Evolutionary conservation across 2,888 invertebrate species (phyloP), one percentile per base, ranked within the genome.

Genomic region (Graphium colonna): DNA sequence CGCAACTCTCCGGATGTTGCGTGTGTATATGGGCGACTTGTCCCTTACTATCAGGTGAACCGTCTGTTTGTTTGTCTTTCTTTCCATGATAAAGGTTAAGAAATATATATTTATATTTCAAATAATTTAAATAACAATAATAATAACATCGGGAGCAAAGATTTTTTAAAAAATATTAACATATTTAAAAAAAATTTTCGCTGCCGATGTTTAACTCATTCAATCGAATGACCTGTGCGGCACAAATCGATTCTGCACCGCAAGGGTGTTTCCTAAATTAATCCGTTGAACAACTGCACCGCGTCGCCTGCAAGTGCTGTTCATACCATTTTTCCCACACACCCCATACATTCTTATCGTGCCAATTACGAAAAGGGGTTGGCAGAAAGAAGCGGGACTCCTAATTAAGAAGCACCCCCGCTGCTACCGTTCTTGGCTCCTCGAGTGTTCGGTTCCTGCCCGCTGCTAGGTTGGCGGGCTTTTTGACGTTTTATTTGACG

Each of bases 291-390:
- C 28, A 8, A 4, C 8, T 8, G 4, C 28, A 4, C 28, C 28
- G n/a, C 33, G 33, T 33, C 33, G 33, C 3, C 77, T 75, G 81
- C 82, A 84, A 86, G 70, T 82, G 84, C 69, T 71, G 65, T 59
- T 18, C 55, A 58, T 57, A 50, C 52, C 59, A 59, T 69, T 69
- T 68, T 86, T 88, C 86, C 79, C 87, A 85, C 80, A 83, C 79
- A 61, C 81, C 81, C 84, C 76, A 68, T 69, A 72, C 71, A 79
- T 83, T 85, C 85, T 87, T 88, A 88, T 86, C 87, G 75, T 80
- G 88, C 84, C 88, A 88, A 88, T 88, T 88, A 86, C 67, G 58
- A 68, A 59, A 65, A 83, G 82, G 77, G 84, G 85, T 78, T 82
- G 71, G 82, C 86, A 83, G 76, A 82, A 71, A 85, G 78, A 81